Conservation (phyloP, 1,140 invertebrate species). For the Alviniconcha marisindica region DNA sequence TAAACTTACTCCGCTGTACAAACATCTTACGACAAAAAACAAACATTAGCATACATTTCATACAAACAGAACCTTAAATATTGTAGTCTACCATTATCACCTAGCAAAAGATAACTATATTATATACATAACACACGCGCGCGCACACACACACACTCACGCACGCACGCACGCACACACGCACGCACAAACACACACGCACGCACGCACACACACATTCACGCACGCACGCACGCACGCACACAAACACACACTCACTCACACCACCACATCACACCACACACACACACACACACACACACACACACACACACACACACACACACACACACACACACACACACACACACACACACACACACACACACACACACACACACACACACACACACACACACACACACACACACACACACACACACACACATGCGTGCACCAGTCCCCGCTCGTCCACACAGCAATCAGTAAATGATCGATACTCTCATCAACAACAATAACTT, state of each 20-base stretch:
- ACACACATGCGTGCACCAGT: not conserved
- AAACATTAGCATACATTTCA: too few species aligned
- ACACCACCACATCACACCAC: not conserved
- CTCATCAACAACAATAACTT: too few species aligned
- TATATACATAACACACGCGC: too few species aligned
- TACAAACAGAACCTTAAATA: too few species aligned
- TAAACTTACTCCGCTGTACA: too few species aligned
- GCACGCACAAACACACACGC: constrained; percentile 2
- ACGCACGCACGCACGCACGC: not conserved
- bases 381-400: not conserved
- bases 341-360: not conserved
- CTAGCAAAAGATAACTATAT: too few species aligned
- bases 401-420: not conserved
- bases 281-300: not conserved
- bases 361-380: not conserved
- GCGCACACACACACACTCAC: too few species aligned
- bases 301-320: not conserved
- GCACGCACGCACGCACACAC: too few species aligned
- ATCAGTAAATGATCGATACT: too few species aligned
- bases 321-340: not conserved
- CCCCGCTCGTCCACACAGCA: too few species aligned
- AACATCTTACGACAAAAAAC: too few species aligned
- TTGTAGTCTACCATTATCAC: too few species aligned
- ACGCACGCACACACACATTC: not conserved
- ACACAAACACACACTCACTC: not conserved